Percentiles rank a stretch among this genome's conserved stretches.
phyloP scores from a whole-genome alignment of 2,113 vertebrate species.

The Athene cunicularia region DNA sequence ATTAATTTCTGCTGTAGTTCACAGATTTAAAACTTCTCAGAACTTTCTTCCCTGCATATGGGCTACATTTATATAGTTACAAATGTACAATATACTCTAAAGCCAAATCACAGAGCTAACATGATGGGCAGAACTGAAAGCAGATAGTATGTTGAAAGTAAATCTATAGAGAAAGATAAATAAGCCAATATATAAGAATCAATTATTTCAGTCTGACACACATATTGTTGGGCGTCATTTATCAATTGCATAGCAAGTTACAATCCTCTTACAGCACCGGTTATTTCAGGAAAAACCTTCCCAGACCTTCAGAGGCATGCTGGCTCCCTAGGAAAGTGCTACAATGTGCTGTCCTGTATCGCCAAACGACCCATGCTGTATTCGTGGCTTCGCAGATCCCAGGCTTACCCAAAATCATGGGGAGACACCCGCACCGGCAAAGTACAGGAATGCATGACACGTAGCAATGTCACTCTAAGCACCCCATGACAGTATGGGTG shows the following conservation, averaged over 20 bases:
- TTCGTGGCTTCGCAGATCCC: not conserved
- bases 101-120: not conserved
- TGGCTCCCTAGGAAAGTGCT: not conserved
- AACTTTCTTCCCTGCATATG: not conserved
- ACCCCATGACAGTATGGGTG: not conserved
- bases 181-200: not conserved
- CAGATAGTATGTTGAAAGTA: not conserved
- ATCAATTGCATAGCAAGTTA: not conserved
- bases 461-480: not conserved
- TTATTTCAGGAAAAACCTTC: not conserved
- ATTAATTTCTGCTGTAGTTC: not conserved
- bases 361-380: fast-evolving
- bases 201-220: not conserved
- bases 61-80: not conserved
- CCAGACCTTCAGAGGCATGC: not conserved
- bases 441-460: not conserved
- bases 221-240: not conserved
- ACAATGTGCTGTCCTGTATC: not conserved
- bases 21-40: not conserved
- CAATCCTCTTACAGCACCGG: not conserved
- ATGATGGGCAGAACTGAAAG: not conserved
- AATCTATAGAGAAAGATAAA: not conserved
- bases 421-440: not conserved
- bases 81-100: not conserved
- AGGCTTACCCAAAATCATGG: not conserved